These are phyloP conservation scores for Nasua narica DNA, from an alignment of 2,797 vertebrate genomes.

Conservation along the genomic window DNA sequence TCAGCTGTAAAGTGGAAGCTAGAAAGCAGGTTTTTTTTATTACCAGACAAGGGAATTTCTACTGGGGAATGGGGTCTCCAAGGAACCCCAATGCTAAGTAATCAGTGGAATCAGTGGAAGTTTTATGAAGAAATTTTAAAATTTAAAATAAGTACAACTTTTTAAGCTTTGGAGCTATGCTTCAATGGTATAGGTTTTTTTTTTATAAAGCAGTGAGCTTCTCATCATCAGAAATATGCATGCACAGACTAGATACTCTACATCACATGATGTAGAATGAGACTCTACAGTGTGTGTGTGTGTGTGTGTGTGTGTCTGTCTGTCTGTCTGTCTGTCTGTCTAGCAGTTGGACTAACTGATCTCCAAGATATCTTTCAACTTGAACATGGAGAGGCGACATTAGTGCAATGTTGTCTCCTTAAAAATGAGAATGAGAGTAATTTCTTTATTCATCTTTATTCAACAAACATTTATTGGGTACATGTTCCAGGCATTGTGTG, in stretches of 20 bases:
- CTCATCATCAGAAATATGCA: neutral
- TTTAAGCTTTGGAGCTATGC: neutral
- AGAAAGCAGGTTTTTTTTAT: neutral
- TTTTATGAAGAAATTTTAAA: neutral
- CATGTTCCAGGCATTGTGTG: neutral
- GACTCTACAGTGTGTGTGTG: neutral
- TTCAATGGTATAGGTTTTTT: neutral
- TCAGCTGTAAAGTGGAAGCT: neutral
- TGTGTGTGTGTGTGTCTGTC: neutral
- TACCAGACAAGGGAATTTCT: neutral
- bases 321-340: neutral
- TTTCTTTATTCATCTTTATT: neutral
- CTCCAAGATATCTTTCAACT: neutral
- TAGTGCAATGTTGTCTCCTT: neutral
- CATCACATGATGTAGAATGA: neutral
- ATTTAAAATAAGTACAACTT: neutral
- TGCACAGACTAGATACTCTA: neutral
- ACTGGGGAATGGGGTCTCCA: neutral
- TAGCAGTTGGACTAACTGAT: neutral
- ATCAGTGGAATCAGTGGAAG: neutral
- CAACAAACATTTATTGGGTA: neutral
- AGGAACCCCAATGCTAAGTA: neutral
- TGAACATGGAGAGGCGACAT: neutral
- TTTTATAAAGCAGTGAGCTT: neutral
- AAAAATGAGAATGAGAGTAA: constrained; percentile 15